These are phyloP conservation scores for Trichechus manatus DNA, from an alignment of 2,113 vertebrate genomes.

Conservation along the genomic window DNA sequence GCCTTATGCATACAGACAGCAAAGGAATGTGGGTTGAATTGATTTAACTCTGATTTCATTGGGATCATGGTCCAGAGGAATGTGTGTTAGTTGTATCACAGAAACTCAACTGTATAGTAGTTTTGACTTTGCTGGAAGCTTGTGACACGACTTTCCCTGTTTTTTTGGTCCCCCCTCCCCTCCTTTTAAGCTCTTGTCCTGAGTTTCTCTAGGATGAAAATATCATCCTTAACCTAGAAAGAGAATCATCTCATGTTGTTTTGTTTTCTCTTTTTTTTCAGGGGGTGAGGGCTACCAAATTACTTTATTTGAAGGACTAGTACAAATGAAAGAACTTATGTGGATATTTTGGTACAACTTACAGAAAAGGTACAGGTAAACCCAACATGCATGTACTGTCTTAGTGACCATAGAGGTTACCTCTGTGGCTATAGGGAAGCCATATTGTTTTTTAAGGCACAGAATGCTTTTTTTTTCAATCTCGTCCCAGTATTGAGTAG, in stretches of 20 bases:
- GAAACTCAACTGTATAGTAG: not conserved
- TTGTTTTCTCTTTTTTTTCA: not conserved
- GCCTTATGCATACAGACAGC: not conserved
- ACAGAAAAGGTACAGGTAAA: too few species aligned
- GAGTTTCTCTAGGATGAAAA: not conserved
- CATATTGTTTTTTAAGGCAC: not conserved
- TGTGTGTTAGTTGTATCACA: not conserved
- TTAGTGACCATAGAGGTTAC: too few species aligned
- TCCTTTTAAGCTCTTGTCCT: not conserved
- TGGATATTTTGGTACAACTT: too few species aligned
- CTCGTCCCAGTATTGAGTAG: not conserved
- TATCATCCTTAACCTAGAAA: not conserved
- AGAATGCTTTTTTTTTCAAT: not conserved
- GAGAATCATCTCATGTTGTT: not conserved
- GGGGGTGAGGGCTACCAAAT: too few species aligned
- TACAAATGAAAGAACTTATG: too few species aligned
- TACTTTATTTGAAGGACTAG: too few species aligned
- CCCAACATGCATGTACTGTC: too few species aligned
- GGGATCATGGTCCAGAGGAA: not conserved
- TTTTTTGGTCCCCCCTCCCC: not conserved
- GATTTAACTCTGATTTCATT: not conserved
- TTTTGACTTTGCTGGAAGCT: not conserved
- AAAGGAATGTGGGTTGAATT: not conserved
- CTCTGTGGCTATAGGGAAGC: too few species aligned
- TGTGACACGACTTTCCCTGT: not conserved